Percentiles rank a stretch among this genome's conserved stretches.
Conservation (phyloP, 1,140 invertebrate genomes). For the Gerris buenoi region DNA sequence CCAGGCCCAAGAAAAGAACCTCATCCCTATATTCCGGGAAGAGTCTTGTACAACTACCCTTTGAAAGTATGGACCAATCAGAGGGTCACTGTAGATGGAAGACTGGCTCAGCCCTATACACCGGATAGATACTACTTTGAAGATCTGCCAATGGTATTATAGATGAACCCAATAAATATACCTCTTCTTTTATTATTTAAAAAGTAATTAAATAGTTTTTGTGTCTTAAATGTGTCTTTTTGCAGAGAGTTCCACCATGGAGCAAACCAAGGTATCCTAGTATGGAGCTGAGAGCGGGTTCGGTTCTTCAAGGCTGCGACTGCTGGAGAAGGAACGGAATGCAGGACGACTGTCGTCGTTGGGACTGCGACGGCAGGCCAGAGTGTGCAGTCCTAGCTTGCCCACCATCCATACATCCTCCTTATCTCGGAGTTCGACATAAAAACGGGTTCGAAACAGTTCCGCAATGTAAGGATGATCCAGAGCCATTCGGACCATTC, state of each 20-base stretch:
- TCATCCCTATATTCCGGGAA: conserved; percentile 6
- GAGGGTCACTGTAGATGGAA: conserved; percentile 11
- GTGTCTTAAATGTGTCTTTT: too few relatives aligned
- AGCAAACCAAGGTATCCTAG: conserved; percentile 34
- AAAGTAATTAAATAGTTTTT: too few relatives aligned
- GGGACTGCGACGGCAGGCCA: conserved; percentile 47
- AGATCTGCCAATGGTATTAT: conserved; percentile 12
- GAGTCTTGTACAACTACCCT: background rate
- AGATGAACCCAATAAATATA: too few relatives aligned
- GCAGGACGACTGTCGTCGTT: conserved; percentile 53
- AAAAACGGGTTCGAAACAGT: conserved; percentile 8
- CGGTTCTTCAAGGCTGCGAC: conserved; percentile 49
- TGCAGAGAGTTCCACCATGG: conserved; percentile 17
- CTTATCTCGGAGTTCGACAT: conserved; percentile 11
- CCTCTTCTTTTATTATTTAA: too few relatives aligned
- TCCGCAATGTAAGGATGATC: background rate
- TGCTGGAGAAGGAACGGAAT: conserved; percentile 60
- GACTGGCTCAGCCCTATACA: conserved; percentile 7
- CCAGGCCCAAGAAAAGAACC: conserved; percentile 1
- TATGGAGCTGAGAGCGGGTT: conserved; percentile 46
- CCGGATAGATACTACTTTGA: conserved; percentile 8
- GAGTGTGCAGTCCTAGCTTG: conserved; percentile 48
- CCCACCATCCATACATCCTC: conserved; percentile 29
- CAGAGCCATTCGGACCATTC: background rate
- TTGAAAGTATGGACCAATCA: background rate